Base-by-base conservation (phyloP, 2,888 invertebrate species). In the Mythimna albipuncta region DNA sequence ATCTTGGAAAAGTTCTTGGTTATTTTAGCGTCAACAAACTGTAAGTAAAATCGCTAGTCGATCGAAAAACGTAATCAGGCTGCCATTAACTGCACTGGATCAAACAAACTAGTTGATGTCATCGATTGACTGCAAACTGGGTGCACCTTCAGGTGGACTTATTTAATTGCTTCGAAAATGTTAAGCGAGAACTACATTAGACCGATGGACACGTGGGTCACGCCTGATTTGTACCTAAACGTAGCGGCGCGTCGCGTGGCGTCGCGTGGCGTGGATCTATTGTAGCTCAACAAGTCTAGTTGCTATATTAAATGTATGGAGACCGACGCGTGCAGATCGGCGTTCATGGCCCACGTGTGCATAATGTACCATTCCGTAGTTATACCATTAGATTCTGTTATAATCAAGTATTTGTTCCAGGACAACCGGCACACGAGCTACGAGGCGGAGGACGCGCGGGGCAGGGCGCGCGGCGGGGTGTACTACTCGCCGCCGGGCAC, bases 401-500 rank as follows among this genome's bases (percentile, higher is more conserved):
- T 88, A 92, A 87, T 81, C 85, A 84, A 87, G 74, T 87, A 92
- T 90, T 94, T 93, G 91, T 93, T 94, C 87, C 93, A 96, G 95
- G 95, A 96, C 91, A 96, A 95, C 89, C 93, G 96, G 71, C 94
- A 95, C 88, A 93, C 94, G 90, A 93, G 96, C 89, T 96, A 95
- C 91, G 97, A 93, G 93, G 95, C 95, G 88, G 96, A 92, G 89
- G 97, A 94, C 85, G 95, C 95, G 75, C 91, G 95, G 61, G 92
- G 89, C 82, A 95, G 97, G 86, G 96, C 97, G 82, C 97, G 97
- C 64, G 97, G 98, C 83, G 97, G 98, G 82, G 96, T 98, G 82
- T 98, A 98, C 94, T 98, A 98, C 94, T 98, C 98, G 82, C 98
- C 98, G 72, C 98, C 98, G 44, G 98, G 98, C 80, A 98, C 98